These are phyloP conservation scores for Sipha maydis DNA, from an alignment of 2,888 invertebrate genomes.

Conservation along the genomic window DNA sequence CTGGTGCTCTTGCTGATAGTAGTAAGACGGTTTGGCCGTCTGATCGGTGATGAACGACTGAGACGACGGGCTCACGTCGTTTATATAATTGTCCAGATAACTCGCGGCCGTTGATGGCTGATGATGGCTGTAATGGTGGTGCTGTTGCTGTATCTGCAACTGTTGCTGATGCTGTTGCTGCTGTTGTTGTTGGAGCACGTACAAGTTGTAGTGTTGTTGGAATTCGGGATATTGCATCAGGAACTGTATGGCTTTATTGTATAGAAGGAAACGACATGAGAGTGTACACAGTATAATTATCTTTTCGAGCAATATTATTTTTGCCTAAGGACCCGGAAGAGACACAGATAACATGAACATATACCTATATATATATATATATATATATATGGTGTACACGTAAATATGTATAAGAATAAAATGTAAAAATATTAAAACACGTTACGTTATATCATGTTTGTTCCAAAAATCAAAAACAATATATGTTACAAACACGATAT, in stretches of 20 bases:
- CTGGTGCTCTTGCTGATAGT: slow-evolving; percentile 52
- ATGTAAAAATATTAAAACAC: neutral
- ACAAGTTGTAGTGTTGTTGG: slow-evolving; percentile 62
- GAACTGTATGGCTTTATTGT: slow-evolving; percentile 64
- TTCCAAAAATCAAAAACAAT: slow-evolving; percentile 37
- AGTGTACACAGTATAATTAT: neutral
- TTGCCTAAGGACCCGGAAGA: neutral
- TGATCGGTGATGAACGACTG: slow-evolving; percentile 39
- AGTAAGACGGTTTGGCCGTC: slow-evolving; percentile 49
- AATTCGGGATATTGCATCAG: slow-evolving; percentile 64
- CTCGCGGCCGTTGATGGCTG: neutral
- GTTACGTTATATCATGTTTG: slow-evolving; percentile 10
- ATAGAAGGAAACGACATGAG: slow-evolving; percentile 27
- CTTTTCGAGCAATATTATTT: neutral
- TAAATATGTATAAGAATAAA: neutral
- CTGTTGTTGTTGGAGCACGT: slow-evolving; percentile 63
- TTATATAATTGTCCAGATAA: slow-evolving; percentile 47
- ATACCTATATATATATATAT: too few relatives aligned
- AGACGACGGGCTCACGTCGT: slow-evolving; percentile 51
- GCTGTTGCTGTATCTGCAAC: slow-evolving; percentile 30
- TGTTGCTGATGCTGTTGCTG: slow-evolving; percentile 64
- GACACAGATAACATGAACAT: neutral
- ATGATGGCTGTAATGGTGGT: slow-evolving; percentile 47
- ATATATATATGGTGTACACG: too few relatives aligned
- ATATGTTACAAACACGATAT: slow-evolving; percentile 47